Evolutionary conservation across 2,797 vertebrate species (phyloP).

Genomic region (Karalla daura): DNA sequence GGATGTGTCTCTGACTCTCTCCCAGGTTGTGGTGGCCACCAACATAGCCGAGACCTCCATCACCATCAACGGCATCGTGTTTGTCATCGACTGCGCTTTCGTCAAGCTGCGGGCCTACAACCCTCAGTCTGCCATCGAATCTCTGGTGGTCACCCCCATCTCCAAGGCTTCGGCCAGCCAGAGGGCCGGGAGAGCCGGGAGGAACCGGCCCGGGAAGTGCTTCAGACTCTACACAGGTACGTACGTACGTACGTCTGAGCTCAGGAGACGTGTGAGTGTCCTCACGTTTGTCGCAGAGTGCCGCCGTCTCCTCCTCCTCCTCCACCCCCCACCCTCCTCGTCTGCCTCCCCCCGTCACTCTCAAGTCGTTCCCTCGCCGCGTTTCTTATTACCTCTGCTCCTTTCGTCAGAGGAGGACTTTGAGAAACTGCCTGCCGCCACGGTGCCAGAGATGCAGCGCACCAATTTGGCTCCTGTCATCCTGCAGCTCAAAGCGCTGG

Average conservation of each 20-base stretch:
- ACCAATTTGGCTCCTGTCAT: slow-evolving; percentile 96
- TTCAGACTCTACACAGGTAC: slow-evolving; percentile 96
- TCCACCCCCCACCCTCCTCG: not conserved
- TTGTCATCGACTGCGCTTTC: slow-evolving; percentile 97
- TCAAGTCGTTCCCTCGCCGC: slow-evolving; percentile 2
- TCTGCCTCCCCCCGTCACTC: slow-evolving; percentile 6
- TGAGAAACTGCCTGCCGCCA: slow-evolving; percentile 91
- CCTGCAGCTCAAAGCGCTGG: slow-evolving; percentile 97
- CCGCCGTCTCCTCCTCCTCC: not conserved
- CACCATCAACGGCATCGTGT: slow-evolving; percentile 92
- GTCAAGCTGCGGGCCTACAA: slow-evolving; percentile 97
- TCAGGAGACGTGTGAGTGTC: not conserved
- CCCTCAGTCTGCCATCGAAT: slow-evolving; percentile 93
- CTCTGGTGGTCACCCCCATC: slow-evolving; percentile 94
- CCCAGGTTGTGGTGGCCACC: slow-evolving; percentile 95
- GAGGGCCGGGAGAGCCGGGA: slow-evolving; percentile 92
- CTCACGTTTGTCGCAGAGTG: slow-evolving; percentile 12
- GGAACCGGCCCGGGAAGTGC: slow-evolving; percentile 94
- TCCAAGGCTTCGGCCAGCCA: slow-evolving; percentile 97
- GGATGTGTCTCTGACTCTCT: not conserved
- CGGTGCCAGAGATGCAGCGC: slow-evolving; percentile 98
- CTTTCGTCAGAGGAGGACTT: slow-evolving; percentile 93
- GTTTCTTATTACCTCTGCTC: slow-evolving; percentile 29
- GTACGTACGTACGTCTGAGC: slow-evolving; percentile 10
- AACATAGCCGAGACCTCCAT: slow-evolving; percentile 98